phyloP scores from a whole-genome alignment of 2,113 vertebrate species.

The Serinus canaria region DNA sequence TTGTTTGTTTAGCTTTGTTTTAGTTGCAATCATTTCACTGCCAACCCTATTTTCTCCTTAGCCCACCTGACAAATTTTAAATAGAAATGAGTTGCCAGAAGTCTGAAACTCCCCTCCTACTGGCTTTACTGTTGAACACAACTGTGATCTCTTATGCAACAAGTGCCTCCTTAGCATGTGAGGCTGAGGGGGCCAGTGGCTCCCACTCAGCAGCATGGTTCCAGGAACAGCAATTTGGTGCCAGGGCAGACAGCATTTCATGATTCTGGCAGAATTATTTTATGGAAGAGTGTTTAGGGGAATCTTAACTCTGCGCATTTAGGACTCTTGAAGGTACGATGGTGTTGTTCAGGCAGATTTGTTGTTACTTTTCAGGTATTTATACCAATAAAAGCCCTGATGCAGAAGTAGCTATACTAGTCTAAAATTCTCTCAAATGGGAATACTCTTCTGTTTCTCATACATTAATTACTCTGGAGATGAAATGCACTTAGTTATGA shows the following conservation, averaged over 20 bases:
- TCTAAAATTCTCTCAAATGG: background rate
- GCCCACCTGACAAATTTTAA: background rate
- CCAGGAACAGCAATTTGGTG: background rate
- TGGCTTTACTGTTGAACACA: background rate
- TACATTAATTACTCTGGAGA: background rate
- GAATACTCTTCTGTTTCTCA: background rate
- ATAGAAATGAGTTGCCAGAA: background rate
- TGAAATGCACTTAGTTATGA: background rate
- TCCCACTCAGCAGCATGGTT: background rate
- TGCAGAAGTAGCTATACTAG: background rate
- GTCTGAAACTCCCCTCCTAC: background rate
- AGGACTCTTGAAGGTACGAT: background rate
- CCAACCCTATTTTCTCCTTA: background rate
- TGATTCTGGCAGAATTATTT: background rate
- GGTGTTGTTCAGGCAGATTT: background rate
- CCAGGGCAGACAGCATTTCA: background rate
- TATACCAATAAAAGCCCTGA: background rate
- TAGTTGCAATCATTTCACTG: background rate
- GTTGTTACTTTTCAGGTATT: background rate
- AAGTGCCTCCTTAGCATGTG: background rate
- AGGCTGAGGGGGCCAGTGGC: background rate
- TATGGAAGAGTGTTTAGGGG: background rate
- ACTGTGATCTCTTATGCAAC: background rate
- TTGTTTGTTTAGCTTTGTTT: background rate
- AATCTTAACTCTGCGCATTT: background rate